Evolutionary conservation across 2,888 invertebrate genomes (phyloP).

Genomic region (Caenorhabditis sinica): DNA sequence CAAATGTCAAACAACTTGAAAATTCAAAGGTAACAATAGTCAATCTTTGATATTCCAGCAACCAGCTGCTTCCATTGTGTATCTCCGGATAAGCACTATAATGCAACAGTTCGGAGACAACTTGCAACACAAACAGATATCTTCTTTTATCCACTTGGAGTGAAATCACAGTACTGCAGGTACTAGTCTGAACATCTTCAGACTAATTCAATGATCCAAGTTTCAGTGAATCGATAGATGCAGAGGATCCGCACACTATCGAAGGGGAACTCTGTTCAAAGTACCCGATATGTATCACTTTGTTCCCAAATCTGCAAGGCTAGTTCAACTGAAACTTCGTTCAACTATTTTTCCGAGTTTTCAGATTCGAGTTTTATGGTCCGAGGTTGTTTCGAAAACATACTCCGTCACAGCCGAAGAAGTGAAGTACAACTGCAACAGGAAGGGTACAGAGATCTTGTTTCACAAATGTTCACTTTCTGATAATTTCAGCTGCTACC

Average conservation of each 20-base stretch:
- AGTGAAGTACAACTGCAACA: conserved; percentile 60
- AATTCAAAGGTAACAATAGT: not conserved
- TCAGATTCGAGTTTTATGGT: conserved; percentile 69
- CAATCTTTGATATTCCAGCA: conserved; percentile 21
- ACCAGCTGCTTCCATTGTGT: conserved; percentile 66
- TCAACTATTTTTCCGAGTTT: not conserved
- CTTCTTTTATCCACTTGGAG: conserved; percentile 70
- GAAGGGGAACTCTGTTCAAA: conserved; percentile 72
- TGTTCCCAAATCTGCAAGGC: conserved; percentile 70
- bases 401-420: conserved; percentile 67
- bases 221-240: conserved; percentile 64
- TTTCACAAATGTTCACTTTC: not conserved
- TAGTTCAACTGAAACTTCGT: not conserved
- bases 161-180: conserved; percentile 68
- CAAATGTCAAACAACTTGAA: not conserved
- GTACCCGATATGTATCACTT: conserved; percentile 68
- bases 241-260: conserved; percentile 52
- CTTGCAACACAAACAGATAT: conserved; percentile 70
- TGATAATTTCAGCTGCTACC: conserved; percentile 65
- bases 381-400: conserved; percentile 71
- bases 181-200: not conserved
- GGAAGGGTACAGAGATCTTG: conserved; percentile 52
- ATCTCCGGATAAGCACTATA: conserved; percentile 64
- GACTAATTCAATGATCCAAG: not conserved
- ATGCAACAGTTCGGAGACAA: conserved; percentile 68